Base-by-base conservation (phyloP, 2,113 vertebrate genomes). In the Phoenicopterus ruber region DNA sequence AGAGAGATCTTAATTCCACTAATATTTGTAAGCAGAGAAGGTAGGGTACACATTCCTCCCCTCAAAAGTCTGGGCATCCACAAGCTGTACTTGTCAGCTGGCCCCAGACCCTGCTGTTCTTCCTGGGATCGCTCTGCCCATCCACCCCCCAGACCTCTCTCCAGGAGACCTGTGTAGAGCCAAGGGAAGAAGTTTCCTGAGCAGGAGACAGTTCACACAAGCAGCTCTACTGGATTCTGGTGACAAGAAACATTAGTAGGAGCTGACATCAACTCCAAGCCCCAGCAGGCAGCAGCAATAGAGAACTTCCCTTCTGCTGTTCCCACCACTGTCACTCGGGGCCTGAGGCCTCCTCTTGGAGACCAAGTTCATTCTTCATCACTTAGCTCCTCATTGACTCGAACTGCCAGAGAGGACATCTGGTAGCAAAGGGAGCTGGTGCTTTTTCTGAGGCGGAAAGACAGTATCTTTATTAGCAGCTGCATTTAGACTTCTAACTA, bases 391-490 rank as follows among this genome's bases (percentile, higher is more conserved):
- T 91, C 72, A 14, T 63, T 77, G 86, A 82, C 62, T 86, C 29
- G 1, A 72, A 34, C 63, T 91, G 89, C 92, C 92, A 90, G 85
- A 63, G 67, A 88, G 77, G 54, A 93, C 62, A 86, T 91, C 70
- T 94, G 93, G 83, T 73, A 93, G 71, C 55, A 88, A 84, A 83
- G 57, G 59, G 85, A 94, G 55, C 55, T 93, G 55, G 38, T 94
- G 78, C 67, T 87, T 91, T 92, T 94, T 92, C 80, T 86, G 82
- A 93, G 69, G 44, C 28, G 1, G 44, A 92, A 84, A 82, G 70
- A 40, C 28, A 54, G 49, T 57, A 20, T 94, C 71, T 93, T 86
- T 92, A 89, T 95, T 96, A 97, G 95, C 66, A 93, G 70, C 78
- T 83, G 72, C 70, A n/a, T 78, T 92, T 96, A 83, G 80, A 84